Evolutionary conservation across 1,140 invertebrate species (phyloP).

Genomic region (Campoletis sonorensis): DNA sequence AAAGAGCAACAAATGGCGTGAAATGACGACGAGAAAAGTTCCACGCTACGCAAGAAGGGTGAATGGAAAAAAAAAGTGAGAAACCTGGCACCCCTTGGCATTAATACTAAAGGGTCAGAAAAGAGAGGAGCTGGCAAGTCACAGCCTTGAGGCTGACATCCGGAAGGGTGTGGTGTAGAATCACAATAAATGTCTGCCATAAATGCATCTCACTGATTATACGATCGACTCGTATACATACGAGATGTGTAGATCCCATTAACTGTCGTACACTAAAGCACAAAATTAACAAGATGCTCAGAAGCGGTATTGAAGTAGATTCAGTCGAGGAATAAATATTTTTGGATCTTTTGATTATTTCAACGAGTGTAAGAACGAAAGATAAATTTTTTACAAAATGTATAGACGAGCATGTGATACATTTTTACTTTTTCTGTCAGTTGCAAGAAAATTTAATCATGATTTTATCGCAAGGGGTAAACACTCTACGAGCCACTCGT

Average conservation of each 20-base stretch:
- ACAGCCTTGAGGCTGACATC: conserved; percentile 65
- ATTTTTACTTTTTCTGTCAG: not conserved
- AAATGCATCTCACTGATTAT: conserved; percentile 73
- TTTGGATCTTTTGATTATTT: no score
- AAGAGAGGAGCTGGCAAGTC: conserved; percentile 30
- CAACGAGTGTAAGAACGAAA: no score
- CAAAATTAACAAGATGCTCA: not conserved
- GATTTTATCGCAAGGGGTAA: not conserved
- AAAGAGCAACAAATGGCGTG: conserved; percentile 32
- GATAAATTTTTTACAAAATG: not conserved
- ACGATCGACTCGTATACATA: conserved; percentile 58
- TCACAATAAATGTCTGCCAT: conserved; percentile 65
- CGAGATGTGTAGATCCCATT: conserved; percentile 41
- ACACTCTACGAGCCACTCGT: no score
- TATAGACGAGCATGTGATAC: not conserved
- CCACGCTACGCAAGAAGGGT: not conserved
- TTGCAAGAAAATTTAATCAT: not conserved
- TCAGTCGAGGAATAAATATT: not conserved
- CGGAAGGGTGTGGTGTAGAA: conserved; percentile 71
- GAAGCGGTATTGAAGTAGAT: not conserved
- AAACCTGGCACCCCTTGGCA: conserved; percentile 40
- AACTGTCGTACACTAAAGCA: not conserved
- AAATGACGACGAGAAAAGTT: not conserved
- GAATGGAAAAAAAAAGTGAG: conserved; percentile 43
- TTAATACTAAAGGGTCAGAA: conserved; percentile 46